A percentile compares a stretch with the other conserved stretches of the same genome.
Conservation (phyloP, 2,888 invertebrate genomes). For the Hoplodrina blanda region DNA sequence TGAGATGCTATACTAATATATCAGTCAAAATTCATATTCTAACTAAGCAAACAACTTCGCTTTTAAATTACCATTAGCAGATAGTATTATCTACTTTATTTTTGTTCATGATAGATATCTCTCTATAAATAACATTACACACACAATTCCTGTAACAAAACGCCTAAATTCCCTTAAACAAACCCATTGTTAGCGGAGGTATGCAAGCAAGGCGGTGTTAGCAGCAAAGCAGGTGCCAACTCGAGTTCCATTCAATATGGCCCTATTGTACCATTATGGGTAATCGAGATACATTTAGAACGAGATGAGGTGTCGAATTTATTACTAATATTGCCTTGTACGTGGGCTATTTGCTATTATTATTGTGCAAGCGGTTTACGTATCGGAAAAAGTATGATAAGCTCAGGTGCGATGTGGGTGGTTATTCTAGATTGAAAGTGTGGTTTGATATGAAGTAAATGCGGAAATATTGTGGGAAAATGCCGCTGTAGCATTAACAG, state of each 20-base stretch:
- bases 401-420: constrained; percentile 22
- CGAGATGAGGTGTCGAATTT: constrained; percentile 82
- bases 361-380: constrained; percentile 48
- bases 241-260: constrained; percentile 77
- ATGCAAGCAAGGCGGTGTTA: constrained; percentile 70
- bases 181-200: constrained; percentile 65
- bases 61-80: neutral
- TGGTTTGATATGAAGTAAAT: constrained; percentile 8
- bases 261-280: constrained; percentile 85
- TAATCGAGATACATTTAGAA: constrained; percentile 81
- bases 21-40: neutral
- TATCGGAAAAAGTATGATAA: constrained; percentile 47
- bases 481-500: neutral
- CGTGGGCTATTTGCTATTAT: constrained; percentile 61
- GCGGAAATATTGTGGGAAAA: neutral
- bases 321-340: constrained; percentile 72
- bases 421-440: constrained; percentile 8
- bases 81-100: too few species aligned
- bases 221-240: constrained; percentile 81
- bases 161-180: constrained; percentile 42
- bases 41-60: neutral
- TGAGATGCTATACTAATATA: neutral
- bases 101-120: constrained; percentile 11
- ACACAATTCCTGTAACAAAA: constrained; percentile 34
- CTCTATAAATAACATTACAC: constrained; percentile 11